These are phyloP conservation scores for Euthynnus affinis DNA, from an alignment of 2,797 vertebrate species.

Conservation along the genomic window DNA sequence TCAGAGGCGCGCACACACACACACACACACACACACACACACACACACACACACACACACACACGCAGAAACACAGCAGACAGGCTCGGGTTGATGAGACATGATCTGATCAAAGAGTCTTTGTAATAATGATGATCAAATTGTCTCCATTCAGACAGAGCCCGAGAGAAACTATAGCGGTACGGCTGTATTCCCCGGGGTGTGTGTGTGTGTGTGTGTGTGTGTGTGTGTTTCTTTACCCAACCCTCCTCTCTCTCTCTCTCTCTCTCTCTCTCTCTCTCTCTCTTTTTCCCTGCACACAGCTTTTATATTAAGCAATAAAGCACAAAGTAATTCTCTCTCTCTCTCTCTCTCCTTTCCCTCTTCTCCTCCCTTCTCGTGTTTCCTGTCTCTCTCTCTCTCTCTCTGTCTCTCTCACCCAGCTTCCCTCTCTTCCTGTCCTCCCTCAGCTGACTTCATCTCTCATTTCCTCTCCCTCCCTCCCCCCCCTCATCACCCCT, in stretches of 20 bases:
- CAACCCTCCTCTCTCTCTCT: not conserved
- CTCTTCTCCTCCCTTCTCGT: not conserved
- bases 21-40: constrained; percentile 19
- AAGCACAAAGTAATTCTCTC: not conserved
- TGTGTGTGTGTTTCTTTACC: not conserved
- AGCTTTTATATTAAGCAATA: constrained; percentile 52
- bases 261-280: not conserved
- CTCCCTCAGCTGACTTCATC: not conserved
- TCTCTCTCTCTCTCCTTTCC: not conserved
- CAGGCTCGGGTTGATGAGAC: constrained; percentile 62
- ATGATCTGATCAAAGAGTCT: constrained; percentile 79
- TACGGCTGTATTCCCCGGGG: constrained; percentile 49
- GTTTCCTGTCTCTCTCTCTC: not conserved
- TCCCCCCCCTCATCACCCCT: too few relatives aligned
- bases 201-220: constrained; percentile 9
- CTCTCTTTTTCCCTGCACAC: not conserved
- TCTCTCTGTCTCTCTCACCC: not conserved
- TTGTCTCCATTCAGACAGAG: constrained; percentile 68
- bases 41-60: constrained; percentile 42
- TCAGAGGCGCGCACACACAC: constrained; percentile 8
- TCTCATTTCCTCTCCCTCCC: not conserved
- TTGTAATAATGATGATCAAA: constrained; percentile 78
- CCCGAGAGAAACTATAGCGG: constrained; percentile 24
- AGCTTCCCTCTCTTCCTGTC: not conserved
- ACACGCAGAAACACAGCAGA: constrained; percentile 23